Base-by-base conservation (phyloP, 1,140 invertebrate genomes). In the Mya arenaria region DNA sequence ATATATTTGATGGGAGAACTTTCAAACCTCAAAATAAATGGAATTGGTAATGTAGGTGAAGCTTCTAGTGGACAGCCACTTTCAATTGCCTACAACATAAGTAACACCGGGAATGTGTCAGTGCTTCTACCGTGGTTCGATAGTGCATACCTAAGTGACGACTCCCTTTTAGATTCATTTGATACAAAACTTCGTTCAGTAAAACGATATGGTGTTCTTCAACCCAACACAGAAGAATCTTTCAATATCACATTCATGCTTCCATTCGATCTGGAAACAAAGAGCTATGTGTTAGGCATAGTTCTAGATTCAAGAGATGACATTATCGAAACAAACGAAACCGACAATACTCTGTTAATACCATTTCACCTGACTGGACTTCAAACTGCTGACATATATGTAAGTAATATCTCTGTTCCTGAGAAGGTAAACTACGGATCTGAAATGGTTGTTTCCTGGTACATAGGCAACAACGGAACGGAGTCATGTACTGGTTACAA, bases 281-380 rank as follows among this genome's bases (percentile, higher is more conserved):
- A 74, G 34, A 74, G 56, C 37, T 74, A 74, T 25, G 58, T 58
- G 23, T 39, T 74, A 17, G 34, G 25, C 4, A 55, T 74, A 28
- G 52, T 74, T 37, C 4, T 13, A 19, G 71, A 74, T 32, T 74
- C 71, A 10, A 32, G 55, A 28, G 28, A 74, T 39, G 71, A 74
- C 41, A n/a, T 74, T 1, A 60, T 62, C 62, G 71, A 74, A 60
- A 56, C 58, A 28, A 28, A 60, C n/a, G 71, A 74, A 60, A 30
- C 39, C 44, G 71, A 74, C 34, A 74, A 74, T 39, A 39, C 5
- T 19, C 10, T 60, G 15, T 25, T 23, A 37, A 30, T 60, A 10
- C 23, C 55, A 1, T 39, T 74, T 41, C 23, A 60, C 30, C 25
- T 74, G 25, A 5, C 23, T 17, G 34, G 8, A n/a, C 37, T 32